Evolutionary conservation across 2,797 vertebrate species (phyloP), one percentile per base, ranked within the genome.

Genomic region (Thaleichthys pacificus): DNA sequence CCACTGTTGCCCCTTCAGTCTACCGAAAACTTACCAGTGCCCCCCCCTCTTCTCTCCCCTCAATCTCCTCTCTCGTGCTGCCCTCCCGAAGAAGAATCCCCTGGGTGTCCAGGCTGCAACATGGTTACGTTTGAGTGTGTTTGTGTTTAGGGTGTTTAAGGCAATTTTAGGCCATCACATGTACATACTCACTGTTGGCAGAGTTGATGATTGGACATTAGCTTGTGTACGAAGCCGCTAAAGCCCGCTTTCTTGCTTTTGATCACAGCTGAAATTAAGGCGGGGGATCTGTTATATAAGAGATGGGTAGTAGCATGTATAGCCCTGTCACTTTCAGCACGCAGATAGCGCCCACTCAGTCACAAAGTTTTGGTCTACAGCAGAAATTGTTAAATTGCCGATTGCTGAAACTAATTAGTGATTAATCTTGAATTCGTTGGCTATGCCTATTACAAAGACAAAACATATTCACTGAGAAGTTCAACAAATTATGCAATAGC

Each of bases 211-310:
- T 74, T 87, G 70, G 89, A 87, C 30, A 86, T 85, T 66, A 87
- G 62, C 80, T 90, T 94, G 61, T 90, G 89, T 54, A 92, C 76
- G 69, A 93, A 86, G 73, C 92, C 85, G 69, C 81, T 85, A 72
- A 93, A 88, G 70, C 83, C 81, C 56, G 71, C 77, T 87, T 89
- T 94, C 77, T 88, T 93, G n/a, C 86, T 92, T 67, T 93, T 94
- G 70, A 94, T 90, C 76, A 93, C 84, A 83, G 85, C 93, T 93
- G 85, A 28, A 68, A 81, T 17, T 81, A 66, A 84, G 15, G 2
- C 42, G 54, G 61, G 15, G 12, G 12, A 68, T n/a, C 3, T 62
- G 56, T 87, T 84, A 80, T 73, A 82, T 80, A 80, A 85, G 70
- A 73, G 61, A 12, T 28, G 42, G 79, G 22, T 58, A 80, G 11